Evolutionary conservation across 2,797 vertebrate genomes (phyloP).

Genomic region (Cuniculus paca): DNA sequence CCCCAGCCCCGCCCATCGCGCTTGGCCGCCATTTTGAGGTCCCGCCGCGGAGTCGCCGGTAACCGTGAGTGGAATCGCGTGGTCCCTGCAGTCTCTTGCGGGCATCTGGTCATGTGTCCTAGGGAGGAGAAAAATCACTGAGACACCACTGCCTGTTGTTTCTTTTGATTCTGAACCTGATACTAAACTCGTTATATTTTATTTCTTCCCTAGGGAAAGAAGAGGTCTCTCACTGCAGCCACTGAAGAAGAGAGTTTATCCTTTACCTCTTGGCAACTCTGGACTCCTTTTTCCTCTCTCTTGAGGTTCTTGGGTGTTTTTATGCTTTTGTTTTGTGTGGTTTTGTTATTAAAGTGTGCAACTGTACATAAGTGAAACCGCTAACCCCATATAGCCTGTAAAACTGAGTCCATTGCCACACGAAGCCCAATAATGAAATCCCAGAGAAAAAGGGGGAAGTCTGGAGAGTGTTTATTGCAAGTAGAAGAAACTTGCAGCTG

Average conservation of each 20-base stretch:
- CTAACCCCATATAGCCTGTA: neutral
- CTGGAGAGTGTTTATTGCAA: neutral
- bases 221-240: neutral
- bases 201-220: neutral
- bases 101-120: neutral
- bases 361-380: neutral
- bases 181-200: slow-evolving; percentile 23
- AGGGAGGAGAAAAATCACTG: too few species aligned
- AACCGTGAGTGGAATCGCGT: neutral
- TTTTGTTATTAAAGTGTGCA: neutral
- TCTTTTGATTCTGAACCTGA: neutral
- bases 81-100: neutral
- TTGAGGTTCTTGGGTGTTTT: neutral
- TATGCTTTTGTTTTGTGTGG: neutral
- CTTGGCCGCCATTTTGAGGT: neutral
- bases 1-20: neutral
- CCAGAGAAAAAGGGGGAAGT: neutral
- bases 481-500: neutral
- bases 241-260: neutral
- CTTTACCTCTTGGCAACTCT: neutral
- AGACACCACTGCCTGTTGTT: too few species aligned
- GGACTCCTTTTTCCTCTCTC: neutral
- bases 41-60: too few species aligned
- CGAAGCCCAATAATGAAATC: neutral
- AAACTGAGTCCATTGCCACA: neutral